These are phyloP conservation scores for Platycercus adscitus DNA, from an alignment of 2,113 vertebrate species.

Conservation along the genomic window DNA sequence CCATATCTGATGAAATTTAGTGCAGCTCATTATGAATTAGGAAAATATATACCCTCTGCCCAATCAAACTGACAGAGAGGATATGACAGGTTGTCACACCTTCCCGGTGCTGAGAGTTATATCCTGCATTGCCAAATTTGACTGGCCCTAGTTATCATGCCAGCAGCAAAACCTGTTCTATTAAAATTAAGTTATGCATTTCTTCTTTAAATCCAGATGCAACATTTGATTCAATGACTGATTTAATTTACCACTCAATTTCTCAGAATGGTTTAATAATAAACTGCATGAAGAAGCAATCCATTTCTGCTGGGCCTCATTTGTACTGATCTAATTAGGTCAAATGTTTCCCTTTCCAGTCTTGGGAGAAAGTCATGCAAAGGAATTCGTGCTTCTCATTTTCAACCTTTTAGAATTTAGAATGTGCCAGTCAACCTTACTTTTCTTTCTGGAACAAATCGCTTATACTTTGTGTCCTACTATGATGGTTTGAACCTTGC, in stretches of 20 bases:
- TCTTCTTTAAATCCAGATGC: not conserved
- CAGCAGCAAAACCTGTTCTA: not conserved
- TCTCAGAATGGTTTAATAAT: not conserved
- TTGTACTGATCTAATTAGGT: not conserved
- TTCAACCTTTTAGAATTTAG: not conserved
- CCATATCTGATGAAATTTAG: not conserved
- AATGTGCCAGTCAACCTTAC: not conserved
- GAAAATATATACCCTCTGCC: not conserved
- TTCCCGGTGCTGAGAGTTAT: not conserved
- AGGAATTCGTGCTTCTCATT: not conserved
- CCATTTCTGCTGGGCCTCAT: not conserved
- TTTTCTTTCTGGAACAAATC: not conserved
- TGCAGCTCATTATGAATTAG: not conserved
- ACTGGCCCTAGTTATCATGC: not conserved
- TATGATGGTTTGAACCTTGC: not conserved
- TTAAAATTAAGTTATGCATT: not conserved
- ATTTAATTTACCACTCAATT: not conserved
- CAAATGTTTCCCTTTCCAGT: not conserved
- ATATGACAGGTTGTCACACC: not conserved
- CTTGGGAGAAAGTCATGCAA: not conserved
- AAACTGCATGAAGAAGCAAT: not conserved
- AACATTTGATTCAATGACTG: not conserved
- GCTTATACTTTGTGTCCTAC: not conserved
- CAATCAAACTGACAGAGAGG: not conserved
- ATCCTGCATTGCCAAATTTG: not conserved